Conservation (phyloP, 2,113 vertebrate species). For the Nematolebias whitei region DNA sequence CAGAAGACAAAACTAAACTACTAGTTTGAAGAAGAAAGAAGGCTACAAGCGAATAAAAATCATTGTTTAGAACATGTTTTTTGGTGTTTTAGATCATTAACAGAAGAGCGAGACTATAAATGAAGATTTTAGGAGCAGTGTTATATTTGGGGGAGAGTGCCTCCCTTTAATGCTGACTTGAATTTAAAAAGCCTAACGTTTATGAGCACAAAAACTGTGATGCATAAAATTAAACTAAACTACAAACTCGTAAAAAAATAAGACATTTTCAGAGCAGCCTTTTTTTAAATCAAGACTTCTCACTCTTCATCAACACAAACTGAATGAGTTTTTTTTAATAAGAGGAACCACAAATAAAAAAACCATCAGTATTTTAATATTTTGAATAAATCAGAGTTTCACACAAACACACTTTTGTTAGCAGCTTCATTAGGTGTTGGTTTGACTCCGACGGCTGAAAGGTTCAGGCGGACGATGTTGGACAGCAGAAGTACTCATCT, state of each 20-base stretch:
- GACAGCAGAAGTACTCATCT: constrained; percentile 10
- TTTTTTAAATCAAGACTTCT: background rate
- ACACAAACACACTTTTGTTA: constrained; percentile 21
- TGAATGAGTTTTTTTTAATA: background rate
- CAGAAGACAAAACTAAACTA: too few species aligned
- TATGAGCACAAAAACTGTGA: background rate
- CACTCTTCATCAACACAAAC: background rate
- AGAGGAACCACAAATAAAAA: background rate
- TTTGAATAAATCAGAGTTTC: background rate
- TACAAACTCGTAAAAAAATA: background rate
- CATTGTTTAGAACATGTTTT: too few species aligned
- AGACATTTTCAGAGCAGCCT: background rate
- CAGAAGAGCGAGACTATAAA: too few species aligned
- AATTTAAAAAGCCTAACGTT: background rate
- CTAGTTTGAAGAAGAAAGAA: too few species aligned
- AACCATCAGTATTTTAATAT: background rate
- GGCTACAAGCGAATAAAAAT: too few species aligned
- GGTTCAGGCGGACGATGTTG: constrained; percentile 1
- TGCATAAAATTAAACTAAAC: background rate
- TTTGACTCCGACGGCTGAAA: background rate
- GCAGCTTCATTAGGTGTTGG: background rate
- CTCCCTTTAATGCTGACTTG: background rate
- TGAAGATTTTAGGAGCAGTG: too few species aligned
- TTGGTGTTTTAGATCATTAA: too few species aligned
- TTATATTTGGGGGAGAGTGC: too few species aligned